A percentile compares a stretch with the other conserved stretches of the same genome.
Conservation (phyloP, 2,797 vertebrate species). For the Buphagus erythrorhynchus region DNA sequence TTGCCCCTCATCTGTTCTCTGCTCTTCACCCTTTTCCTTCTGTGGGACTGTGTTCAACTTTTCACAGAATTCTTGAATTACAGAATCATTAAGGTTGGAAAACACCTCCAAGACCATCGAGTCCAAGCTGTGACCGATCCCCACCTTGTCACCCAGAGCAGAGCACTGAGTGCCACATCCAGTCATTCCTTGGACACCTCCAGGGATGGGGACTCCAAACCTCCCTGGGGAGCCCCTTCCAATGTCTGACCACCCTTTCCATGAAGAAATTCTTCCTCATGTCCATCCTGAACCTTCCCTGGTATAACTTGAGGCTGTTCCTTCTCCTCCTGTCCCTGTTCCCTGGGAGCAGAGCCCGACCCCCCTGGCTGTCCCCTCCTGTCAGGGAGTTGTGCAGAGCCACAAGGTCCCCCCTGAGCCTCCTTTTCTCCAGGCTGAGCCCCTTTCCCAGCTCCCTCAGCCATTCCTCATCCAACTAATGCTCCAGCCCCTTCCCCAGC, state of each 20-base stretch:
- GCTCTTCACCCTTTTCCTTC: neutral
- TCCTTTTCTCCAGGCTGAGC: neutral
- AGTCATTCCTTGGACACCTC: neutral
- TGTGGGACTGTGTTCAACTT: neutral
- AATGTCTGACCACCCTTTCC: neutral
- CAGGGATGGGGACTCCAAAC: neutral
- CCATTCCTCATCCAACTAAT: neutral
- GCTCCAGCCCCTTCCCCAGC: neutral
- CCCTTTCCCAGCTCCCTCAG: neutral
- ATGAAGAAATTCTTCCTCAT: neutral
- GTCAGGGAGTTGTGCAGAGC: neutral
- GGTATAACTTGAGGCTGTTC: rapidly evolving
- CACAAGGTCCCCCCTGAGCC: neutral
- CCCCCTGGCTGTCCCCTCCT: neutral
- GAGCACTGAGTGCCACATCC: neutral
- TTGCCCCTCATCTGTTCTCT: neutral
- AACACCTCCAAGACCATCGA: rapidly evolving
- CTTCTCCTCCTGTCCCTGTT: neutral
- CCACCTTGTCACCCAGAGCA: neutral
- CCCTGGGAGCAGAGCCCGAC: rapidly evolving
- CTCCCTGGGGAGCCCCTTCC: neutral
- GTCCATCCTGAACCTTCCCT: neutral
- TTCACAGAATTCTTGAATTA: neutral
- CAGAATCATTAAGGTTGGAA: neutral
- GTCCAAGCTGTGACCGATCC: rapidly evolving